A percentile compares a stretch with the other conserved stretches of the same genome.
phyloP scores from a whole-genome alignment of 1,140 invertebrate species.

The Oedothorax gibbosus region DNA sequence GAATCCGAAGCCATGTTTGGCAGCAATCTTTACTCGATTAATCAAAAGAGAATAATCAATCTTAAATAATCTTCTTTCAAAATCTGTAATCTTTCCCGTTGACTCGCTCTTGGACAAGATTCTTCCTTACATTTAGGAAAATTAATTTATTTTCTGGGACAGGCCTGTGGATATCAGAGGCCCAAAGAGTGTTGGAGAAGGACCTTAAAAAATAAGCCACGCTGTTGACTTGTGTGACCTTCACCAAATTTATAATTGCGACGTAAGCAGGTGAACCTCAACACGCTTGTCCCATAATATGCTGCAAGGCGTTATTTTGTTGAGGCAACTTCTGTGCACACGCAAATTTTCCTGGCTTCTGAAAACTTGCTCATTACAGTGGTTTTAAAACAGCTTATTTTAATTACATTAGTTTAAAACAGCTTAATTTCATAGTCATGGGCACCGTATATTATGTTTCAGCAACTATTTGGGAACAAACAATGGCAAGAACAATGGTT shows the following conservation, averaged over 20 bases:
- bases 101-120: slow-evolving; percentile 22
- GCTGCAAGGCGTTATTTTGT: slow-evolving; percentile 25
- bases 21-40: slow-evolving; percentile 40
- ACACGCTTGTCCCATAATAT: slow-evolving; percentile 9
- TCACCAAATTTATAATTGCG: slow-evolving; percentile 41
- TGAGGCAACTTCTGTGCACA: slow-evolving; percentile 17
- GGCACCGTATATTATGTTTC: too few species aligned
- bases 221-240: slow-evolving; percentile 39
- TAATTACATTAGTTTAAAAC: too few species aligned
- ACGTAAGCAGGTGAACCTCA: slow-evolving; percentile 16
- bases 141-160: slow-evolving; percentile 46
- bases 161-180: background rate
- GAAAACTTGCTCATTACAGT: background rate
- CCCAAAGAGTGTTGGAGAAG: slow-evolving; percentile 27
- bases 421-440: too few species aligned
- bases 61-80: slow-evolving; percentile 45
- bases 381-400: too few species aligned
- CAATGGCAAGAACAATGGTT: too few species aligned
- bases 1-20: slow-evolving; percentile 29
- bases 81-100: slow-evolving; percentile 48
- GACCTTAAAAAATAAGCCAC: slow-evolving; percentile 15
- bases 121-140: slow-evolving; percentile 11
- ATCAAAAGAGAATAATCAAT: slow-evolving; percentile 36
- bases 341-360: slow-evolving; percentile 5
- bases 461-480: too few species aligned